phyloP scores from a whole-genome alignment of 2,797 vertebrate species.

The Mus minutoides region DNA sequence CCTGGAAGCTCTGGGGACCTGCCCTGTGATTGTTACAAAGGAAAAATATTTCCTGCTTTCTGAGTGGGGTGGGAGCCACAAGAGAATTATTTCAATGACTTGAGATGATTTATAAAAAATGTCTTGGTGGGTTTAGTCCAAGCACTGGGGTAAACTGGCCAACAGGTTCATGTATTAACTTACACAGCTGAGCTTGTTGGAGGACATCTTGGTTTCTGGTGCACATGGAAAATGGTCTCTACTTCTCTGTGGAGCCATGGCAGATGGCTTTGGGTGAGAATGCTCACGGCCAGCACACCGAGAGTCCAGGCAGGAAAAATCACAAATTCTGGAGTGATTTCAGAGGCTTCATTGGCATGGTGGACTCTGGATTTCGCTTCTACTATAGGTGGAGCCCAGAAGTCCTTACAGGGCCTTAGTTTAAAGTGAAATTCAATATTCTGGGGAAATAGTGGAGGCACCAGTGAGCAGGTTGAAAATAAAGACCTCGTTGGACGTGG shows the following conservation, averaged over 20 bases:
- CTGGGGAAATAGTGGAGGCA: background rate
- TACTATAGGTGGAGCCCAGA: background rate
- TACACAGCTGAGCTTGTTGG: background rate
- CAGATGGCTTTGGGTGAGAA: background rate
- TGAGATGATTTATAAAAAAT: slow-evolving; percentile 34
- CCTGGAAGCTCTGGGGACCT: slow-evolving; percentile 57
- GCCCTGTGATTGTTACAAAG: slow-evolving; percentile 54
- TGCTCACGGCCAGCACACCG: background rate
- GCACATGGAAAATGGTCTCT: background rate
- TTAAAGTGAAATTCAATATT: background rate
- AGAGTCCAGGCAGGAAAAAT: background rate
- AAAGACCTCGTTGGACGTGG: background rate
- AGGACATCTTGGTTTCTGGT: background rate
- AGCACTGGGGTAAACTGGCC: background rate
- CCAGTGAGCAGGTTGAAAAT: slow-evolving; percentile 6
- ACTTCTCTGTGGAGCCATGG: background rate
- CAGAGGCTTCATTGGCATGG: background rate
- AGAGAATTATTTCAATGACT: slow-evolving; percentile 56
- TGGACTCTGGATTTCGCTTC: background rate
- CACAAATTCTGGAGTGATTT: background rate
- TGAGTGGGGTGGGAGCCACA: background rate
- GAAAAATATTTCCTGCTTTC: slow-evolving; percentile 79
- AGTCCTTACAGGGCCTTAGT: background rate
- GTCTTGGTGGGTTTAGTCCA: background rate
- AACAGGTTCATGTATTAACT: background rate